Evolutionary conservation across 2,888 invertebrate genomes (phyloP), one percentile per base, ranked within the genome.

Genomic region (Cyclophora albipunctata): DNA sequence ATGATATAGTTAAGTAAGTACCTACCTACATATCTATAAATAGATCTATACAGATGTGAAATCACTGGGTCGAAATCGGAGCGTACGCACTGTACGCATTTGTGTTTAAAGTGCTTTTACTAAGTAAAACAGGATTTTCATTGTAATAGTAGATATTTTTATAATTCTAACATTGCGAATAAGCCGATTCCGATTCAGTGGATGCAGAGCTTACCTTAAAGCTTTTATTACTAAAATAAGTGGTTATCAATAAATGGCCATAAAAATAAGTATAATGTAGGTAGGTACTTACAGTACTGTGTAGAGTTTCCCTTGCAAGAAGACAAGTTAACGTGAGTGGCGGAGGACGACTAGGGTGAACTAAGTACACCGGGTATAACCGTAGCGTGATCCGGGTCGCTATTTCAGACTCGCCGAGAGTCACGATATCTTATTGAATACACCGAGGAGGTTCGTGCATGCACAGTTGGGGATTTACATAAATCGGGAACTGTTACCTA

Each of bases 311-410:
- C 40, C 37, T 52, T 47, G 57, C 5, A 59, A 65, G 60, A 69
- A 73, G 71, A 75, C 81, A 67, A 69, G 64, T 67, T 70, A 60
- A 67, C 69, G 63, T 76, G 77, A 74, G 81, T 79, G 73, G 70
- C 76, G 72, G 73, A 72, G 77, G 69, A 64, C 76, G 73, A 83
- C 84, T 84, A 78, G 66, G 67, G 72, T 63, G 63, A 64, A 60
- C 64, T 68, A 73, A 66, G 75, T 78, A 78, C 74, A 75, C 66
- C 60, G 69, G 69, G 70, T 69, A 70, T 55, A 71, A 68, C 69
- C 63, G 67, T 86, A 78, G 87, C 87, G 87, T 86, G 84, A 77
- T 79, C 67, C 60, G 75, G 73, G 67, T 73, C 73, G 74, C 76
- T 81, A 79, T 80, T 79, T 74, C 73, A 73, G 71, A 64, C 73